Conservation (phyloP, 2,888 invertebrate genomes). For the Patella ulyssiponensis region DNA sequence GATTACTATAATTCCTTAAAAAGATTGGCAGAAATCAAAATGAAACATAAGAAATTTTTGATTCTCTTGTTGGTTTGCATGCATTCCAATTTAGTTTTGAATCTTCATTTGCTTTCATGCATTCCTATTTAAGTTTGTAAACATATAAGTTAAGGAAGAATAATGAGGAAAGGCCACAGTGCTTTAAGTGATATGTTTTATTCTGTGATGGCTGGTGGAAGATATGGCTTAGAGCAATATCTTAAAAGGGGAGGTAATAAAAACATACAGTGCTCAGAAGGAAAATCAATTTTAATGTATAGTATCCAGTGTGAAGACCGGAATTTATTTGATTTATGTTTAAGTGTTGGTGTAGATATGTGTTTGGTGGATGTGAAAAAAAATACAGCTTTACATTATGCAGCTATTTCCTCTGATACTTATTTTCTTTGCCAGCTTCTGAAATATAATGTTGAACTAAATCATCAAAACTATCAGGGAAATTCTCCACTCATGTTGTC, state of each 20-base stretch:
- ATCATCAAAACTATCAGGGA: not conserved
- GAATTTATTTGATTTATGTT: not conserved
- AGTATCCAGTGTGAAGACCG: not conserved
- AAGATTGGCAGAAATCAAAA: no score
- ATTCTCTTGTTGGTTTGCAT: no score
- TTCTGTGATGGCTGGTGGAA: not conserved
- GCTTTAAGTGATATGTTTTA: slow-evolving; percentile 7
- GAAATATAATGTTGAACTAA: not conserved
- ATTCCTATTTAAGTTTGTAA: no score
- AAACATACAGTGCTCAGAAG: not conserved
- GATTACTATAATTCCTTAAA: no score
- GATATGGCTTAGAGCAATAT: not conserved
- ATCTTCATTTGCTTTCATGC: no score
- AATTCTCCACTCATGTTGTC: not conserved
- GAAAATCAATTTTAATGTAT: not conserved
- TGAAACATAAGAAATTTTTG: no score
- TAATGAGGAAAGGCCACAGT: slow-evolving; percentile 1
- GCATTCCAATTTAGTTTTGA: no score
- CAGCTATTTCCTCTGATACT: not conserved
- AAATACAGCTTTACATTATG: not conserved
- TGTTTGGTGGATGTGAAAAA: not conserved
- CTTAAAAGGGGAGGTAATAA: slow-evolving; percentile 1
- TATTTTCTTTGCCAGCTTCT: not conserved
- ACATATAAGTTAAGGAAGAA: no score
- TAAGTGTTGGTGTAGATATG: not conserved